Evolutionary conservation across 92 coral and sea anemone genomes (phyloP), one percentile per base, ranked within the genome.

Genomic region (Porites cylindrica): DNA sequence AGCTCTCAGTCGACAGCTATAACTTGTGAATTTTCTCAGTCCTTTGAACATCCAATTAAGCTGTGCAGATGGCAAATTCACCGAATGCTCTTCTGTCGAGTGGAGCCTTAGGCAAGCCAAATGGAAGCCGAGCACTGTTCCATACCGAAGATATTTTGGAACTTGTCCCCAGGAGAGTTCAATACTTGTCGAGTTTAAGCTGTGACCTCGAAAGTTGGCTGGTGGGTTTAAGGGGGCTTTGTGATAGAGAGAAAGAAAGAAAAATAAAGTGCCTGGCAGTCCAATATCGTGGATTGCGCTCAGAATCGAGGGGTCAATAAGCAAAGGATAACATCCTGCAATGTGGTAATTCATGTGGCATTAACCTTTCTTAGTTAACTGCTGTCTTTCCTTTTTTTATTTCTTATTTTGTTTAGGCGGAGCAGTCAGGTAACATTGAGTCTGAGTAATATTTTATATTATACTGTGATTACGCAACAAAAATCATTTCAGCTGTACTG

Each of bases 1-100:
- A 21, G 76, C 87, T 7, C 87, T 83, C 72, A 83, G 8, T 43
- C 72, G 51, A 71, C 72, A 83, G 18, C 79, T 58, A 14, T 83
- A 83, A 38, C 71, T 72, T 2, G 11, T 63, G 43, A 24, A 83
- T 12, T 58, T 83, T 14, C 73, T 20, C 23, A 83, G 87, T 29
- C 67, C 77, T 68, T 51, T 53, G 38, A 69, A 29, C 9, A 3
- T 32, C 76, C 85, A 81, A 18, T 26, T 24, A 81, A 14, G 85
- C 5, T 18, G 50, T 21, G 1, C 51, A 10, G 67, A 60, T 2
- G 38, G 2, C 60, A 83, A 72, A 21, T 72, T 64, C 16, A 23
- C 61, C 18, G 60, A 38, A 20, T 58, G 20, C 20, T 58, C 10
- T 17, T 61, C 80, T 2, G 80, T 72, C 19, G 47, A 53, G 47